Conservation (phyloP, 2,113 vertebrate genomes). For the Limnothrissa miodon region DNA sequence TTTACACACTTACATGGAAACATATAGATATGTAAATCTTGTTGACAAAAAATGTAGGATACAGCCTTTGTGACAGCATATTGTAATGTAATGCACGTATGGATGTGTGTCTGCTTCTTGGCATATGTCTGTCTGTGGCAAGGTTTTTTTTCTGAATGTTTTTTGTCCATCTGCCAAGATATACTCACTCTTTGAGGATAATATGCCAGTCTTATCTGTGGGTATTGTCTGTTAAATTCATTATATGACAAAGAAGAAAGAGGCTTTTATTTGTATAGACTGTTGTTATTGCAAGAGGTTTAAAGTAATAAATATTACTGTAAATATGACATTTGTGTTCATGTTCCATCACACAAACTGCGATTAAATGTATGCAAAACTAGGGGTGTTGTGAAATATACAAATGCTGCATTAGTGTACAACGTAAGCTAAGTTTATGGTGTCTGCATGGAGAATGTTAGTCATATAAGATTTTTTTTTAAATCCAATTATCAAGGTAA, state of each 20-base stretch:
- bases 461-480: no score
- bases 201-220: slow-evolving; percentile 54
- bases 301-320: slow-evolving; percentile 62
- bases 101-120: slow-evolving; percentile 41
- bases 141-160: slow-evolving; percentile 50
- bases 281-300: slow-evolving; percentile 57
- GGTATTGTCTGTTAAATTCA: slow-evolving; percentile 58
- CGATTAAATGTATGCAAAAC: no score
- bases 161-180: slow-evolving; percentile 58
- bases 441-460: neutral
- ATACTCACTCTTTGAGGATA: slow-evolving; percentile 51
- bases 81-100: slow-evolving; percentile 41
- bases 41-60: slow-evolving; percentile 10
- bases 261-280: slow-evolving; percentile 50
- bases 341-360: neutral
- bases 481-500: no score
- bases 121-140: slow-evolving; percentile 39
- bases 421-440: neutral
- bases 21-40: slow-evolving; percentile 16
- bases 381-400: no score
- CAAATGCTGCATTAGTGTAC: neutral
- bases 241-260: slow-evolving; percentile 28
- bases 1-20: neutral
- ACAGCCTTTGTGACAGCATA: slow-evolving; percentile 39
- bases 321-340: neutral